Base-by-base conservation (phyloP, 2,113 vertebrate species). In the Mormyrus iriodes region DNA sequence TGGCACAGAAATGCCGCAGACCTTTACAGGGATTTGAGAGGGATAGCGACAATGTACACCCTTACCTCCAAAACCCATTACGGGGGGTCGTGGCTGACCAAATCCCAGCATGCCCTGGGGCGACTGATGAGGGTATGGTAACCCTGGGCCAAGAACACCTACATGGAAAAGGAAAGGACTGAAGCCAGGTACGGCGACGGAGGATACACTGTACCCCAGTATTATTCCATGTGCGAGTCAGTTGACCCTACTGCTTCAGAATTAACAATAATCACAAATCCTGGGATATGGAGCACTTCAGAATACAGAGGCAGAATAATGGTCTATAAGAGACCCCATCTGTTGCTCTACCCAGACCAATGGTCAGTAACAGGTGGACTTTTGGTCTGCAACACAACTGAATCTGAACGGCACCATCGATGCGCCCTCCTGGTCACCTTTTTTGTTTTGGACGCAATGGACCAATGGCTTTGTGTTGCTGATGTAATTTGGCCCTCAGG, bases 21-120 rank as follows among this genome's bases (percentile, higher is more conserved):
- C 31, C 39, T 83, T 44, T 83, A 10, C 9, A 19, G 31, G n/a
- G 2, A 21, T 52, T 49, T 19, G 58, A n/a, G 24, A 9, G 53
- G 3, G 19, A 55, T 4, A 82, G 12, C 21, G 35, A 12, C 39
- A 51, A 10, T 21, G 91, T 87, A 90, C 4, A 48, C 13, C 89
- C 95, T 48, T 92, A 97, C 97, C 97, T 91, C 96, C 97, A 1
- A 97, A 98, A 35, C 97, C 97, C 95, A 98, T 94, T 82, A 98
- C 94, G 2, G 97, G 97, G 7, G 97, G 97, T n/a, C 97, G 96
- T 15, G 97, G 97, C 93, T 98, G 97, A 1, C 93, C 97, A 1
- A 97, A 98, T 39, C 95, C 95, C 96, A 98, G 95, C 82, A 97
- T 94, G 21, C 96, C 97, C 92, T 97, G 97, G 61, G 96, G 96